Evolutionary conservation across 53 echinoderm and acorn worm species (phyloP).

Genomic region (Paracentrotus lividus): DNA sequence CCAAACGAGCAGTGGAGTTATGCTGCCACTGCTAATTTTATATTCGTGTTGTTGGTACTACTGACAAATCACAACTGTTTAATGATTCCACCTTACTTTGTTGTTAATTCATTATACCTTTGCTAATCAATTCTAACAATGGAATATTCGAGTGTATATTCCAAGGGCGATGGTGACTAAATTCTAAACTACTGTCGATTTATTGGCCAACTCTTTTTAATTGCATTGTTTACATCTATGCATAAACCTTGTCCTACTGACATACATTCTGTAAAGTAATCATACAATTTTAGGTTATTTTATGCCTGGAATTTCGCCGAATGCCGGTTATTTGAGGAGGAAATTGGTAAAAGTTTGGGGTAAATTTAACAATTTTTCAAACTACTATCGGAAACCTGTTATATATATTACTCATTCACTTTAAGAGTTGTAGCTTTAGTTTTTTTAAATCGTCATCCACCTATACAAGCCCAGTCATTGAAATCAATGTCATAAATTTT

Average conservation of each 20-base stretch:
- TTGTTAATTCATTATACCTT: not conserved
- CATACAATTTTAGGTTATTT: not conserved
- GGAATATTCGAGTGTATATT: not conserved
- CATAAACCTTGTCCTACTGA: not conserved
- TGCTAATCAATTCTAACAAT: not conserved
- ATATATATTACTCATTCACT: not conserved
- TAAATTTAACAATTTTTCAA: not conserved
- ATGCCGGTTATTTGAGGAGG: not conserved
- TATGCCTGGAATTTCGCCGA: not conserved
- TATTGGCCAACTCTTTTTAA: not conserved
- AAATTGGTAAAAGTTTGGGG: not conserved
- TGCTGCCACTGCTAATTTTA: not conserved
- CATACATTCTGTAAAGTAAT: not conserved
- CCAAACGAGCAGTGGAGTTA: too few relatives aligned
- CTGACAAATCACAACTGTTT: not conserved
- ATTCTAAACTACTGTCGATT: not conserved
- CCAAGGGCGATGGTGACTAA: not conserved
- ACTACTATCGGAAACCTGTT: not conserved
- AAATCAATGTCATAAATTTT: too few relatives aligned
- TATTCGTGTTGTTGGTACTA: not conserved
- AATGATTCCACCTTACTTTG: not conserved
- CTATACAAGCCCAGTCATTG: not conserved
- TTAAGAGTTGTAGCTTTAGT: not conserved
- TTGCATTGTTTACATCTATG: not conserved
- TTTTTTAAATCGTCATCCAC: not conserved